These are phyloP conservation scores for Scaptodrosophila latifasciaeformis DNA, from an alignment of 2,888 invertebrate species.

Conservation along the genomic window DNA sequence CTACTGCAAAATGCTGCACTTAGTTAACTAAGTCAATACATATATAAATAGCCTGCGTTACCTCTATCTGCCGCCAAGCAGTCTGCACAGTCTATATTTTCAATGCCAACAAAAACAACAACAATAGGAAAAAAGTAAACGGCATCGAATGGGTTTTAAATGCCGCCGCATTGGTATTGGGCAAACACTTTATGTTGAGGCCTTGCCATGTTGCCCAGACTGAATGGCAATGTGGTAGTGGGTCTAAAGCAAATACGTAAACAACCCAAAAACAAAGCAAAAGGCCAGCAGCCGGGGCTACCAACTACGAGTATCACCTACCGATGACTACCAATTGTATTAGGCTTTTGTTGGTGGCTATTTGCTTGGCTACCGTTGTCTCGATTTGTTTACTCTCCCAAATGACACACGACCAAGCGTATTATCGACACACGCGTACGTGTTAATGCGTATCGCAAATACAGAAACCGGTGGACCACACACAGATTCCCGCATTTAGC, in stretches of 20 bases:
- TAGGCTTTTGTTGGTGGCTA: background rate
- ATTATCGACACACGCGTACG: slow-evolving; percentile 4
- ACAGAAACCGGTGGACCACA: slow-evolving; percentile 49
- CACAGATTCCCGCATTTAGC: slow-evolving; percentile 19
- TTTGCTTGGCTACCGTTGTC: slow-evolving; percentile 10
- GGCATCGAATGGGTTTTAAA: slow-evolving; percentile 24
- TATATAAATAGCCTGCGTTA: background rate
- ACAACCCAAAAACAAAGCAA: slow-evolving; percentile 1
- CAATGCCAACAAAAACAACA: slow-evolving; percentile 40
- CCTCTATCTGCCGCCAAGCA: slow-evolving; percentile 8
- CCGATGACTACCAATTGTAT: background rate
- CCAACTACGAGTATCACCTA: background rate
- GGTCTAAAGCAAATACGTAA: background rate
- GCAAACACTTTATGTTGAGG: slow-evolving; percentile 46
- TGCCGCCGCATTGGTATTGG: slow-evolving; percentile 63
- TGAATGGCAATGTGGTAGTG: background rate
- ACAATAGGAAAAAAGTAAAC: slow-evolving; percentile 26
- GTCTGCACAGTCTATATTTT: slow-evolving; percentile 36
- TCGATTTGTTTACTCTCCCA: slow-evolving; percentile 35
- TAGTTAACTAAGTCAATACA: background rate
- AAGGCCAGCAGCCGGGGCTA: background rate
- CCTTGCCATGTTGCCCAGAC: background rate
- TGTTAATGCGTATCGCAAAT: slow-evolving; percentile 51
- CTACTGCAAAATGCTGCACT: background rate
- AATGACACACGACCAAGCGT: slow-evolving; percentile 2